Evolutionary conservation across 2,888 invertebrate species (phyloP), one percentile per base, ranked within the genome.

Genomic region (Hirtodrosophila confusa): DNA sequence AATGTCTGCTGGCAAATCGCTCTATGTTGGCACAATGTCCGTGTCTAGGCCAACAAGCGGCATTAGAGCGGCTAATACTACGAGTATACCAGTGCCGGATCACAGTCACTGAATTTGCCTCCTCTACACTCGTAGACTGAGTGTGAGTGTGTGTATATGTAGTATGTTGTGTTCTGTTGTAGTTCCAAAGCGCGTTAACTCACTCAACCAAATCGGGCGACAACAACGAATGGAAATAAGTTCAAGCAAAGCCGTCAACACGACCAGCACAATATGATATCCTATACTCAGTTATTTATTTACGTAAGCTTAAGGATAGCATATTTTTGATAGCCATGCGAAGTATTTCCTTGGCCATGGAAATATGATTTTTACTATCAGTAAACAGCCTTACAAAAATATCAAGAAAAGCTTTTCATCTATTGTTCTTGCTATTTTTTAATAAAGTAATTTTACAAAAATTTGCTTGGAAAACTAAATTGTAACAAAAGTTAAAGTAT

Each of bases 201-300:
- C 76, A 67, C 55, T 74, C 61, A 75, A 71, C 72, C 76, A 71
- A 70, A 70, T 48, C 66, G 45, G 47, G 36, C 47, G 53, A 64
- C 60, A 65, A 54, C 54, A 58, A 53, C 49, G 55, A 69, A 43
- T 41, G 40, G 12, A 44, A 49, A 55, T 58, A 40, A 48, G 5
- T 35, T 57, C 27, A 31, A 40, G 43, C 40, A 39, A 40, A 37
- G n/a, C 31, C 35, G 47, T 27, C 33, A 23, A 33, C 8, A 29
- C 7, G 31, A 40, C 35, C 39, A 33, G 12, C 35, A 48, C 39
- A 29, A 24, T 9, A 43, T 45, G 36, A 37, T 54, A 69, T 48
- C 58, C 68, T 57, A 27, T 23, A 40, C 11, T 17, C 5, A 17
- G 5, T 31, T 11, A 12, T 3, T 33, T 23, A n/a, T n/a, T 17